These are phyloP conservation scores for Ptychochromis oligacanthus DNA, from an alignment of 2,113 vertebrate genomes.

Conservation along the genomic window DNA sequence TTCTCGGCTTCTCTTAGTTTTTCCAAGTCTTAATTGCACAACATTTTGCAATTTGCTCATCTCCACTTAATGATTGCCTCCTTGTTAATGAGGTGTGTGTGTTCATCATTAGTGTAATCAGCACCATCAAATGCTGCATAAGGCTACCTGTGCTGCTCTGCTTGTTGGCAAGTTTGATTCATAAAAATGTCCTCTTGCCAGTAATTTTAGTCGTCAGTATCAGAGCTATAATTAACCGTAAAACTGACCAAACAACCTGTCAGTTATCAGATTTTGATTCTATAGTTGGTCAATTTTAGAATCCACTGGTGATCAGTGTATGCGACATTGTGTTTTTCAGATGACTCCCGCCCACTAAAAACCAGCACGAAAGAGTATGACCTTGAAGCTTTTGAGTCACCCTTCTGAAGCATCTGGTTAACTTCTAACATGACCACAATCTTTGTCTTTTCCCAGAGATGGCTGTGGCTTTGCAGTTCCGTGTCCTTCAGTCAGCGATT, in stretches of 20 bases:
- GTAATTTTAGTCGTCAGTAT: not conserved
- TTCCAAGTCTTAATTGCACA: not conserved
- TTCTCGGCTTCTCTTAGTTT: not conserved
- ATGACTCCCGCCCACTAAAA: no score
- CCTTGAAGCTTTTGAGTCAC: not conserved
- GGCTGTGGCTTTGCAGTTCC: conserved; percentile 90
- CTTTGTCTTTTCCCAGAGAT: conserved; percentile 80
- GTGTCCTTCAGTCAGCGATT: conserved; percentile 91
- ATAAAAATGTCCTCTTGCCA: not conserved
- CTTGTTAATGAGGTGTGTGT: not conserved
- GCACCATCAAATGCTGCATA: not conserved
- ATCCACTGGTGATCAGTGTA: no score
- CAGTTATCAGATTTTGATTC: not conserved
- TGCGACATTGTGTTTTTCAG: no score
- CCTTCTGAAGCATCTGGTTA: not conserved
- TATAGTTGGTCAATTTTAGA: no score
- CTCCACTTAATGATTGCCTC: not conserved
- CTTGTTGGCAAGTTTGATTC: not conserved
- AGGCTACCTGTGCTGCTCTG: not conserved
- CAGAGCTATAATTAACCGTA: not conserved
- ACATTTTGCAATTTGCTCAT: not conserved
- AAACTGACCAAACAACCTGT: not conserved
- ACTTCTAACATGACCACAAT: not conserved
- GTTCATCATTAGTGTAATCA: not conserved
- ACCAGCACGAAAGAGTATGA: not conserved